Evolutionary conservation across 2,888 invertebrate genomes (phyloP).

Genomic region (Noctua comes): DNA sequence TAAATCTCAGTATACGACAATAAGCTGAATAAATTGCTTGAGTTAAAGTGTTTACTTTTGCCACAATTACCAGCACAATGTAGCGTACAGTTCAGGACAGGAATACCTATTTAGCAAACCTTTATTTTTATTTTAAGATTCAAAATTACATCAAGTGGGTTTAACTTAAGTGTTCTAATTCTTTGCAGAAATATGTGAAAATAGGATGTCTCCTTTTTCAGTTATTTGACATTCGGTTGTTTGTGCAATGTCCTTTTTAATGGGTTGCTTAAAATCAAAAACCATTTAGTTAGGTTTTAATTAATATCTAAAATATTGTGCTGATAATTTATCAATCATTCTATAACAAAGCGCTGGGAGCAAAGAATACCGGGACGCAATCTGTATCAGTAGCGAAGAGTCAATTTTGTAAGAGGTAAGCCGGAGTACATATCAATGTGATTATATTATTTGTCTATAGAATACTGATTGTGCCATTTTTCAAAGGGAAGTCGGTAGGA

Average conservation of each 20-base stretch:
- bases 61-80: constrained; percentile 60
- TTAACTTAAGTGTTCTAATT: neutral
- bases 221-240: neutral
- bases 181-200: neutral
- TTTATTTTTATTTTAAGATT: neutral
- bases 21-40: constrained; percentile 41
- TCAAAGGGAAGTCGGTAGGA: too few relatives aligned
- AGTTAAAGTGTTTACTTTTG: constrained; percentile 46
- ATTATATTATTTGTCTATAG: too few relatives aligned
- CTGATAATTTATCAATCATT: constrained; percentile 44
- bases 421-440: too few relatives aligned
- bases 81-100: constrained; percentile 8
- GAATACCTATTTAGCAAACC: constrained; percentile 5
- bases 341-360: constrained; percentile 42
- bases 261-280: neutral
- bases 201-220: neutral
- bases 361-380: neutral
- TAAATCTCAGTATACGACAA: constrained; percentile 73
- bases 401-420: too few relatives aligned
- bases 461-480: too few relatives aligned
- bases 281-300: neutral
- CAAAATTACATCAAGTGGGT: neutral
- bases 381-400: too few relatives aligned
- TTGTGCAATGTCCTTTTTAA: neutral
- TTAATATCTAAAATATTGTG: constrained; percentile 22